These are phyloP conservation scores for Cettia cetti DNA, from an alignment of 2,113 vertebrate species.

Conservation along the genomic window DNA sequence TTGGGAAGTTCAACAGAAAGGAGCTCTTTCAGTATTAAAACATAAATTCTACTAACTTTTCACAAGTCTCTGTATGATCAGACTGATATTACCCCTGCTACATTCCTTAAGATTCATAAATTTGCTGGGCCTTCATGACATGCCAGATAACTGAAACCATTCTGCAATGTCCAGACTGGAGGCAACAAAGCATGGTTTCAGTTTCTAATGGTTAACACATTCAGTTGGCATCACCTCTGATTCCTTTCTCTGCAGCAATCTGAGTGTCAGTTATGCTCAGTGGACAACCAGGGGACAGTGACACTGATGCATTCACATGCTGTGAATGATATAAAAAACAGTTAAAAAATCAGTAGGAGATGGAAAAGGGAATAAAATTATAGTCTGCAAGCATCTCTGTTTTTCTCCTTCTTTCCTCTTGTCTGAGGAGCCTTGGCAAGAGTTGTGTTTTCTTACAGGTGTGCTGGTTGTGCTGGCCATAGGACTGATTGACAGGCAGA, in stretches of 20 bases:
- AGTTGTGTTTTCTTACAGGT: neutral
- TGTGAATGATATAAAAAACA: neutral
- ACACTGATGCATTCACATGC: neutral
- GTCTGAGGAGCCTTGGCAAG: neutral
- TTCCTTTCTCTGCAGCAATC: neutral
- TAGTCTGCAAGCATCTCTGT: neutral
- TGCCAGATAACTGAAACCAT: neutral
- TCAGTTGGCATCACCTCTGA: neutral
- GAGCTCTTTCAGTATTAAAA: neutral
- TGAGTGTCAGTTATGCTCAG: neutral
- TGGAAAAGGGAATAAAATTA: neutral
- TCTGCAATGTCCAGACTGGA: neutral
- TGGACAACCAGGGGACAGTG: neutral
- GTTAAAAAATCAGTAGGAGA: neutral
- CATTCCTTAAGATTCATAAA: neutral
- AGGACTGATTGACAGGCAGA: neutral
- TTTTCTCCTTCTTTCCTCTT: neutral
- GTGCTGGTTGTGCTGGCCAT: neutral
- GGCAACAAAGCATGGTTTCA: neutral
- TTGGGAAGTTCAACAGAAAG: neutral
- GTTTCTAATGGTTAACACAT: neutral
- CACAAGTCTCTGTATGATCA: neutral
- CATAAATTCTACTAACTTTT: neutral
- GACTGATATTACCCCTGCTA: neutral
- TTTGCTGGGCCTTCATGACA: neutral